Evolutionary conservation across 2,113 vertebrate species (phyloP), one percentile per base, ranked within the genome.

Genomic region (Paramormyrops kingsleyae): DNA sequence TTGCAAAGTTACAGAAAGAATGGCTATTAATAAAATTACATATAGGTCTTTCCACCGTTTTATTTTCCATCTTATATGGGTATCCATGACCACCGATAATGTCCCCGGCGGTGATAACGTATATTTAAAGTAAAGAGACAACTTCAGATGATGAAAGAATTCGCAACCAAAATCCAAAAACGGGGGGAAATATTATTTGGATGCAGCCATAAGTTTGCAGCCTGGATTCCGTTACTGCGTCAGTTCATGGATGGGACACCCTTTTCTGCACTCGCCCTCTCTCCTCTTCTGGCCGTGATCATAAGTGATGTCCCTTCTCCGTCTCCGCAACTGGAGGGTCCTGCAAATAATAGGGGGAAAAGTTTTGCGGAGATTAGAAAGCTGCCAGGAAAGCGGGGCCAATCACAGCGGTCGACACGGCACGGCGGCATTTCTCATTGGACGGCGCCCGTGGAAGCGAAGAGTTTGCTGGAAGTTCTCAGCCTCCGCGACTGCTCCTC

Each of bases 31-130:
- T 92, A 96, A 90, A 92, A 93, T 93, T 91, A 96, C 91, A 86
- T 93, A 94, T 90, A 92, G 90, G 93, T 96, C 95, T 95, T 96
- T 94, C 94, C 94, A 95, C 95, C 95, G 94, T 95, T 97, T 96
- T 94, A 95, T 95, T 96, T 96, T 97, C 96, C 96, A 96, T 95
- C 95, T 95, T 93, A 96, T 95, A 94, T 93, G 95, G 94, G 93
- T 96, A 95, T 97, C 96, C 96, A 97, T 97, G 95, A 92, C 94
- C 94, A 94, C 94, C 93, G 90, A 91, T 91, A 89, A 93, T 91
- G 94, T 96, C 94, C 95, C 92, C 95, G 90, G 92, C 91, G 92
- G 90, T 94, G 74, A 94, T 94, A 93, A 92, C 92, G 92, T 93
- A 91, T 93, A 91, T 90, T 93, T 52, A 74, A 88, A 88, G 42